Evolutionary conservation across 2,797 vertebrate species (phyloP).

Genomic region (Manis pentadactyla): DNA sequence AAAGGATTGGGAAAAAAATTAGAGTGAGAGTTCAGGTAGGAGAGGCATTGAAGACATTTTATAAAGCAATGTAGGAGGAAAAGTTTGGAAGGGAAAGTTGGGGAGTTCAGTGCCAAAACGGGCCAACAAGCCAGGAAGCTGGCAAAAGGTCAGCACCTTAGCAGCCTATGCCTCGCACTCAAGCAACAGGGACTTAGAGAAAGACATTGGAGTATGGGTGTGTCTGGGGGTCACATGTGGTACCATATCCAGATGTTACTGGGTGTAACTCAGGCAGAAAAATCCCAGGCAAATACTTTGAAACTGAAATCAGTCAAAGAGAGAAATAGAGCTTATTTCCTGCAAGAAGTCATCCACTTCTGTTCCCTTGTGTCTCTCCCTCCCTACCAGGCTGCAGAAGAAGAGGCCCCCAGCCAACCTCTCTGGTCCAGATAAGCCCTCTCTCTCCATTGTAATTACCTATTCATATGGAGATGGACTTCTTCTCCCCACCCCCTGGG

Average conservation of each 20-base stretch:
- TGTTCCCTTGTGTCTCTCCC: too few relatives aligned
- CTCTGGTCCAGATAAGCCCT: too few relatives aligned
- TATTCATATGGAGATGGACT: too few relatives aligned
- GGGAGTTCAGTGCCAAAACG: neutral
- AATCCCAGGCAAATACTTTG: too few relatives aligned
- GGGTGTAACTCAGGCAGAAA: too few relatives aligned
- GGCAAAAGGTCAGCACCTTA: neutral
- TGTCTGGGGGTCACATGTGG: neutral
- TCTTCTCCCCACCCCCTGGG: too few relatives aligned
- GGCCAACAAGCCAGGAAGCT: neutral
- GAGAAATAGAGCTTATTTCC: too few relatives aligned
- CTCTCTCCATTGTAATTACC: too few relatives aligned
- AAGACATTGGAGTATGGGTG: rapidly evolving
- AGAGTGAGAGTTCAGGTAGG: neutral
- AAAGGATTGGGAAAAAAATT: constrained; percentile 47
- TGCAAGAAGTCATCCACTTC: too few relatives aligned
- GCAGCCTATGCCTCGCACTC: neutral
- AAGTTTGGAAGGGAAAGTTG: constrained; percentile 10
- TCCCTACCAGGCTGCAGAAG: too few relatives aligned
- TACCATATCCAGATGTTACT: neutral
- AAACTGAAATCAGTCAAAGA: too few relatives aligned
- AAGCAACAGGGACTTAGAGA: neutral
- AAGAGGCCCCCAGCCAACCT: too few relatives aligned
- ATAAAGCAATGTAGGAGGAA: neutral
- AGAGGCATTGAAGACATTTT: constrained; percentile 18